Evolutionary conservation across 1,140 invertebrate species (phyloP), one percentile per base, ranked within the genome.

Genomic region (Nilaparvata lugens): DNA sequence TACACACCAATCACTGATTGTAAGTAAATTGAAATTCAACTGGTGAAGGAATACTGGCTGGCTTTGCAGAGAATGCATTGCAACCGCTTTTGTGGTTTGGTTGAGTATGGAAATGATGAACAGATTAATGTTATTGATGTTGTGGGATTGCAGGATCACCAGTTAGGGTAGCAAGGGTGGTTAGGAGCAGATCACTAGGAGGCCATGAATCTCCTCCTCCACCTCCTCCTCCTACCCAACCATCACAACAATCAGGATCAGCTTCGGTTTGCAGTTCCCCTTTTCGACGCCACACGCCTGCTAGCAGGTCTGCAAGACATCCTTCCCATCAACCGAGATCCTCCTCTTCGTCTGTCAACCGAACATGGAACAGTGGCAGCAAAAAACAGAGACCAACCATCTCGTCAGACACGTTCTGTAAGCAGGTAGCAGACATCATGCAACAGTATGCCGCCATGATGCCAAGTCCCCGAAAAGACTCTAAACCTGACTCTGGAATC

Each of bases 331-430:
- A 74, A 72, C 53, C 66, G 77, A 1, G 77, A 77, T 1, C 74
- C 75, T 21, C 70, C 76, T 0, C 74, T 72, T 0, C 80, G 75
- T 69, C 28, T 75, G 62, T 69, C 74, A 68, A 60, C 78, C 69
- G 85, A 61, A 87, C 86, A 0, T 88, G 86, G 86, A 84, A 81
- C 63, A 85, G 43, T 5, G 40, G 60, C 31, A 19, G 74, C 62
- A 66, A 69, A 64, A 24, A 74, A 75, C 74, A 82, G 14, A 76
- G 86, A 31, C 79, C 85, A 0, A 76, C 78, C 1, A 72, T 88
- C n/a, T 79, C 76, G 38, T 70, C 78, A 2, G 86, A 89, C 16
- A 88, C 85, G 0, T 89, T 87, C 66, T 79, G 76, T 9, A 80
- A 81, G 52, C 79, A 77, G 21, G 74, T 74, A 52, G 62, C 65